Conservation (phyloP, 2,797 vertebrate genomes). For the Tragelaphus oryx region DNA sequence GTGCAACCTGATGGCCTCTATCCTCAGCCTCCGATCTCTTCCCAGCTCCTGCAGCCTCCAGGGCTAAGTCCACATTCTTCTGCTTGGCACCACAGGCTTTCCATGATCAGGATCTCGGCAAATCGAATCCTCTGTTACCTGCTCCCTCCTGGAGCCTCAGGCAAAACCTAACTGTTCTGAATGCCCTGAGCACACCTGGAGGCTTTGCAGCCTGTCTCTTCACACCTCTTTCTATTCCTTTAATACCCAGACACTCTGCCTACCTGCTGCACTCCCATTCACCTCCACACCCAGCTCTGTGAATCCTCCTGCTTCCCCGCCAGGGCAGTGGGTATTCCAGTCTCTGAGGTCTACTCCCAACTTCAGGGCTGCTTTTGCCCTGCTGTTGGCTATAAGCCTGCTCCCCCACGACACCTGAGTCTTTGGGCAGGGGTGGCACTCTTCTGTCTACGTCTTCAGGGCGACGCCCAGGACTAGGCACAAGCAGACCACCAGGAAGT, state of each 20-base stretch:
- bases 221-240: not conserved
- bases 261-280: not conserved
- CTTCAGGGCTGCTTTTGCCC: not conserved
- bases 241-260: not conserved
- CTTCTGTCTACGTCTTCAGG: not conserved
- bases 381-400: not conserved
- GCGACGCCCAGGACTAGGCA: not conserved
- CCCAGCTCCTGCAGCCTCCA: not conserved
- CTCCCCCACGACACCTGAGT: not conserved
- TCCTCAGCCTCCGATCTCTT: not conserved
- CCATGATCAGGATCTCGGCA: not conserved
- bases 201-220: not conserved
- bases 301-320: not conserved
- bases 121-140: not conserved
- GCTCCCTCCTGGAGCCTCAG: not conserved
- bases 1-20: not conserved
- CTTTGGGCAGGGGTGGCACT: not conserved
- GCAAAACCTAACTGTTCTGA: not conserved
- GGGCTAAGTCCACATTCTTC: not conserved
- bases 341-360: not conserved
- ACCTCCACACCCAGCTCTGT: not conserved
- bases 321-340: not conserved
- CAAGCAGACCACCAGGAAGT: too few species aligned
- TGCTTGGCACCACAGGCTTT: not conserved
- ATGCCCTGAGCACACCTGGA: not conserved